phyloP scores from a whole-genome alignment of 2,888 invertebrate genomes.

The Tanytarsus gracilentus region DNA sequence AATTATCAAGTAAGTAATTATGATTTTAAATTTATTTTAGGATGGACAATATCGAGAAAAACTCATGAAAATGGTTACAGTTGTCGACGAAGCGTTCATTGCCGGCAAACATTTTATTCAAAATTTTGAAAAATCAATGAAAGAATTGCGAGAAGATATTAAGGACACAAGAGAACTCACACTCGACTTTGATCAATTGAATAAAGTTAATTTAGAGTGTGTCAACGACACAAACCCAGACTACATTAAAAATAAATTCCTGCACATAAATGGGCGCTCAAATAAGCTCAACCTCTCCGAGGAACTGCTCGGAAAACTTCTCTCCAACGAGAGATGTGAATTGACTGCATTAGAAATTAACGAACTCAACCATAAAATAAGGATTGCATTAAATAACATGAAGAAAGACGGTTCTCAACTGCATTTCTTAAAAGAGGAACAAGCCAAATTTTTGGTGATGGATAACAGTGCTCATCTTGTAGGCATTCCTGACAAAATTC shows the following conservation, averaged over 20 bases:
- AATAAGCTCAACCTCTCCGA: conserved; percentile 44
- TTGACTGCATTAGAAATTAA: conserved; percentile 46
- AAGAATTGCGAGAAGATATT: conserved; percentile 42
- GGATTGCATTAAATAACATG: conserved; percentile 16
- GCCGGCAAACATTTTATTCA: conserved; percentile 68
- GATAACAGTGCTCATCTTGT: background rate
- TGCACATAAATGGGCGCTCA: conserved; percentile 9
- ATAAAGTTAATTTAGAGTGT: conserved; percentile 13
- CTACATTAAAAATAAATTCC: background rate
- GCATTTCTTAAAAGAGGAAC: conserved; percentile 16
- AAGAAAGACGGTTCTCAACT: background rate
- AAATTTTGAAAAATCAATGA: conserved; percentile 49
- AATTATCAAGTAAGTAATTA: too few relatives aligned
- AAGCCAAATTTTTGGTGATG: background rate
- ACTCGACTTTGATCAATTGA: background rate
- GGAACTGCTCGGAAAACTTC: conserved; percentile 44
- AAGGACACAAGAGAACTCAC: conserved; percentile 32
- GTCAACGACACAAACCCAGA: conserved; percentile 12
- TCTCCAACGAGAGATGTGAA: conserved; percentile 44
- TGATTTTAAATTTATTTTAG: too few relatives aligned
- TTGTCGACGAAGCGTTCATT: conserved; percentile 61
- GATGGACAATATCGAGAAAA: conserved; percentile 73
- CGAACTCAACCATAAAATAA: conserved; percentile 43
- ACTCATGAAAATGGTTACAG: conserved; percentile 77
- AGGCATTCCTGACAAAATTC: background rate